phyloP scores from a whole-genome alignment of 1,140 invertebrate species.

The Platyscapa corneri region DNA sequence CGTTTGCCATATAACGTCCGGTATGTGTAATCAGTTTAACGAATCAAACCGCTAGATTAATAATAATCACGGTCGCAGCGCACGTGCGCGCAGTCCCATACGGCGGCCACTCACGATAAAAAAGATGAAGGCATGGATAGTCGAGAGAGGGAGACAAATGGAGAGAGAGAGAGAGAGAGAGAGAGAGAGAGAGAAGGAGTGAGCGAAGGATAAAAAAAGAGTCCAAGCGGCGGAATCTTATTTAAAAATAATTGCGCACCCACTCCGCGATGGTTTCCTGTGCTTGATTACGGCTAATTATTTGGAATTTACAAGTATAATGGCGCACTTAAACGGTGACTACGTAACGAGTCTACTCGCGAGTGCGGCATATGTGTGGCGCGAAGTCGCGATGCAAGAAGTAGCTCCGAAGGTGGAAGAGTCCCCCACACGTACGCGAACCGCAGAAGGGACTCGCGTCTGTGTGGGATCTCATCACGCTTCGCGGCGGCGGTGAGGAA shows the following conservation, averaged over 20 bases:
- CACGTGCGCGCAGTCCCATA: constrained; percentile 50
- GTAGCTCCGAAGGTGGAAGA: neutral
- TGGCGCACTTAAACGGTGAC: constrained; percentile 67
- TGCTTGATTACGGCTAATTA: constrained; percentile 74
- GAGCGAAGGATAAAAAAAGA: constrained; percentile 18
- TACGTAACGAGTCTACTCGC: constrained; percentile 63
- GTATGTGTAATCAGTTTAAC: constrained; percentile 62
- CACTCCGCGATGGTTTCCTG: constrained; percentile 69
- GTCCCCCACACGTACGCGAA: neutral
- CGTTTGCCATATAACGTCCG: constrained; percentile 62
- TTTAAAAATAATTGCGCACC: constrained; percentile 72
- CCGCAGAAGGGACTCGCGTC: too few species aligned
- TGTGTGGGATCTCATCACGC: constrained; percentile 34
- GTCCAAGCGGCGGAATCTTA: constrained; percentile 44
- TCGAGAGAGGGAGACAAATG: neutral
- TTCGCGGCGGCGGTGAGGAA: constrained; percentile 40
- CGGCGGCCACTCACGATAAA: neutral
- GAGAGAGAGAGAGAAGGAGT: neutral
- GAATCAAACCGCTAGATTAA: constrained; percentile 67
- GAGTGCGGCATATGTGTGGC: neutral
- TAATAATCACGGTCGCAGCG: constrained; percentile 65
- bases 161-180: neutral
- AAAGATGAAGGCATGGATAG: constrained; percentile 24
- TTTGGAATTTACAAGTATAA: constrained; percentile 74
- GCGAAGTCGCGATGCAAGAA: neutral